Conservation (phyloP, 1,140 invertebrate species). For the Rhagoletis pomonella region DNA sequence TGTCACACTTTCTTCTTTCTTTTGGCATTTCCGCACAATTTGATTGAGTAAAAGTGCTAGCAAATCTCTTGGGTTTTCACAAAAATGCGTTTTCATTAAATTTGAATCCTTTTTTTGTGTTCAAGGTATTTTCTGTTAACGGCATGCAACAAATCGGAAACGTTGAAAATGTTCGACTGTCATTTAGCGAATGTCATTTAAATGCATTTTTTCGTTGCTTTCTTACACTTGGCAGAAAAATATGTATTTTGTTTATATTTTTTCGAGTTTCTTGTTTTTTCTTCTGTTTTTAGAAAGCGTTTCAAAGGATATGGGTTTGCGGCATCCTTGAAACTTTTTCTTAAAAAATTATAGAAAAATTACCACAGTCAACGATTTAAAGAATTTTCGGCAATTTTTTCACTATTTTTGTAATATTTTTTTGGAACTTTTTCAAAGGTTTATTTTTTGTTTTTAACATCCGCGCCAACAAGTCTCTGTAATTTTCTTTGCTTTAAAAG, state of each 20-base stretch:
- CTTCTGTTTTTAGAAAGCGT: background rate
- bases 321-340: background rate
- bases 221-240: no score
- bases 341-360: background rate
- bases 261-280: background rate
- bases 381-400: background rate
- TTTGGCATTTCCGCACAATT: background rate
- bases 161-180: background rate
- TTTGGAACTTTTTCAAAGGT: background rate
- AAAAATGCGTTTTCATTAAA: background rate
- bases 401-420: background rate
- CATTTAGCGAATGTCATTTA: slow-evolving; percentile 16
- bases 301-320: no score
- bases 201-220: background rate
- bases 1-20: background rate
- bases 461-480: slow-evolving; percentile 36
- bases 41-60: slow-evolving; percentile 28
- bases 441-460: slow-evolving; percentile 52
- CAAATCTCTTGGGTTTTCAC: slow-evolving; percentile 2
- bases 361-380: background rate
- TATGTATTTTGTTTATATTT: background rate
- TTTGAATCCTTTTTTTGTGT: background rate
- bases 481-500: background rate
- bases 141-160: background rate
- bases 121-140: background rate